phyloP scores from a whole-genome alignment of 2,797 vertebrate species.

The Gouania willdenowi region DNA sequence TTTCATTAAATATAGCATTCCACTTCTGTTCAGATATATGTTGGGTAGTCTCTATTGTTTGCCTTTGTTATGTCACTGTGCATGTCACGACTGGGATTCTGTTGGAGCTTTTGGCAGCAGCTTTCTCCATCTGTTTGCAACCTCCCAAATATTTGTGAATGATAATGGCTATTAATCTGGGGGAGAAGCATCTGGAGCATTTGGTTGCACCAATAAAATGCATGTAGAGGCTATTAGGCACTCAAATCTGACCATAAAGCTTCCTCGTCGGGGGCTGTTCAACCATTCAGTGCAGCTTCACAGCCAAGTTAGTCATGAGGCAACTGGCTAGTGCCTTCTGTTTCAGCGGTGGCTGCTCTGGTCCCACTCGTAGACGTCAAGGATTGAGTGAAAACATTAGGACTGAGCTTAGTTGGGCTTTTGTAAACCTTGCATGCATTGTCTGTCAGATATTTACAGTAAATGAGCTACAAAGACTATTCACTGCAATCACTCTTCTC shows the following conservation, averaged over 20 bases:
- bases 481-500: too few species aligned
- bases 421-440: too few species aligned
- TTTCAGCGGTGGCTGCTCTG: constrained; percentile 7
- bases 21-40: too few species aligned
- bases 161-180: constrained; percentile 61
- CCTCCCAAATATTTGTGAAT: constrained; percentile 56
- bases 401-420: too few species aligned
- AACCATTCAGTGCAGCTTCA: constrained; percentile 31
- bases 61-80: neutral
- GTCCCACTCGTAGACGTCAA: too few species aligned
- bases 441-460: too few species aligned
- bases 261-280: constrained; percentile 40
- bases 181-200: constrained; percentile 55
- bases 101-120: constrained; percentile 37
- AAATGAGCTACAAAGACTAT: too few species aligned
- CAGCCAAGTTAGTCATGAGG: constrained; percentile 27
- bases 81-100: constrained; percentile 18
- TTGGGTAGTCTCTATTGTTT: too few species aligned
- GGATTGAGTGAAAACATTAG: too few species aligned
- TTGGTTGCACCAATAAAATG: constrained; percentile 58
- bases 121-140: constrained; percentile 45
- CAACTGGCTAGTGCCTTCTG: constrained; percentile 40
- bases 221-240: constrained; percentile 56
- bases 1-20: too few species aligned
- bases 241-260: constrained; percentile 56